phyloP scores from a whole-genome alignment of 2,888 invertebrate genomes.

The Glaucopsyche alexis region DNA sequence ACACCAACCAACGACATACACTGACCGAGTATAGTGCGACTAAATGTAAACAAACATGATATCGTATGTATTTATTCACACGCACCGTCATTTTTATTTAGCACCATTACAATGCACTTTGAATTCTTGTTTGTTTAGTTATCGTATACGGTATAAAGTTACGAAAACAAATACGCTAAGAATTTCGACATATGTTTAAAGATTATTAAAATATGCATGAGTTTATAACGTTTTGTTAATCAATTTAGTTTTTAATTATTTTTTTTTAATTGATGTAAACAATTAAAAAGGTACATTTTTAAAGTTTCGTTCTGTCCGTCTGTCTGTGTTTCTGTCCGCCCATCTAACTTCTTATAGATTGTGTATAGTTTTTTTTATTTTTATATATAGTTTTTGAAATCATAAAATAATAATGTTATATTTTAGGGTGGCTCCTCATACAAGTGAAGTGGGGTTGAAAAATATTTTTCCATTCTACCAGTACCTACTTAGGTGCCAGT shows the following conservation, averaged over 20 bases:
- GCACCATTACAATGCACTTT: slow-evolving; percentile 1
- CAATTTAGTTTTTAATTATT: neutral
- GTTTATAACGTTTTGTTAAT: neutral
- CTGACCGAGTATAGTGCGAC: neutral
- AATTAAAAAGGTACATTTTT: too few relatives aligned
- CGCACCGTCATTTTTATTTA: neutral
- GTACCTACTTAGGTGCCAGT: too few relatives aligned
- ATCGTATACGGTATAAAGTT: neutral
- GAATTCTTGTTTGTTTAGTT: slow-evolving; percentile 19
- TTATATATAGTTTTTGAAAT: too few relatives aligned
- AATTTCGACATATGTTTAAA: neutral
- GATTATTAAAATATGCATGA: neutral
- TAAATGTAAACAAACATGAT: neutral
- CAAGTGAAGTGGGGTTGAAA: too few relatives aligned
- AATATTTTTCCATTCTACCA: too few relatives aligned
- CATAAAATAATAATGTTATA: too few relatives aligned
- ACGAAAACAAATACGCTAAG: slow-evolving; percentile 18
- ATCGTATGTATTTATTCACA: too few relatives aligned
- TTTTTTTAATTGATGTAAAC: neutral
- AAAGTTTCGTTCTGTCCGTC: too few relatives aligned
- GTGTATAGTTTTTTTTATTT: too few relatives aligned
- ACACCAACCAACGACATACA: slow-evolving; percentile 1
- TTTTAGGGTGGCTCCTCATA: too few relatives aligned
- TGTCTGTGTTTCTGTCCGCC: too few relatives aligned
- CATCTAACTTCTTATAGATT: too few relatives aligned